Base-by-base conservation (phyloP, 2,113 vertebrate species). In the Mastomys coucha region DNA sequence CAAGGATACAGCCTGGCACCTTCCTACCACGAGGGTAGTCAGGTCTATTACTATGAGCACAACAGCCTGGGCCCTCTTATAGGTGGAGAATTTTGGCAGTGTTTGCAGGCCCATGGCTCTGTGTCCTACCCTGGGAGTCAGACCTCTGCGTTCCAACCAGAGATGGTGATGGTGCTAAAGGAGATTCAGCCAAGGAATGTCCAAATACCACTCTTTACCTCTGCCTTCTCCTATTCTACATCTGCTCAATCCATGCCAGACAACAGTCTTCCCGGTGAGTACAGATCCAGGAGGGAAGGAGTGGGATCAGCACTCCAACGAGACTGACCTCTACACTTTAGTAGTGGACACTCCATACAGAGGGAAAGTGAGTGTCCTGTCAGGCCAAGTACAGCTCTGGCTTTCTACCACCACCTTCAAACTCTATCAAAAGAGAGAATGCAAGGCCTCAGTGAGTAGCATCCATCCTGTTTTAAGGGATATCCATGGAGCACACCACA, bases 81-180 rank as follows among this genome's bases (percentile, higher is more conserved):
- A 0, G 26, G 11, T 87, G 91, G 78, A 89, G 85, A 97, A 53
- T 39, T 56, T 3, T 16, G 36, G 12, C 56, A 60, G n/a, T 26
- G 80, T 81, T 22, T 91, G 49, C 19, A n/a, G 92, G 14, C 12
- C n/a, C 14, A 63, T 10, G 11, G 81, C n/a, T 39, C 53, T 84
- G 36, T 39, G 81, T 63, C n/a, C 85, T 92, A 53, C 53, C 53
- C 1, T 13, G 53, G 53, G 53, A 53, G 12, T 53, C 53, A 53
- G 53, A 53, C 53, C 20, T 67, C 89, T 89, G 77, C 19, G 17
- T 13, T 80, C 26, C 95, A 97, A 16, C 91, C 95, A 60, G 78
- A 97, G 80, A 82, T 97, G 87, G 75, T 96, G 7, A 97, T 95
- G 92, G 67, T 96, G 2, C 85, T 96, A 9, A 96, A 93, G 42